Evolutionary conservation across 1,140 invertebrate genomes (phyloP), one percentile per base, ranked within the genome.

Genomic region (Brachionus plicatilis): DNA sequence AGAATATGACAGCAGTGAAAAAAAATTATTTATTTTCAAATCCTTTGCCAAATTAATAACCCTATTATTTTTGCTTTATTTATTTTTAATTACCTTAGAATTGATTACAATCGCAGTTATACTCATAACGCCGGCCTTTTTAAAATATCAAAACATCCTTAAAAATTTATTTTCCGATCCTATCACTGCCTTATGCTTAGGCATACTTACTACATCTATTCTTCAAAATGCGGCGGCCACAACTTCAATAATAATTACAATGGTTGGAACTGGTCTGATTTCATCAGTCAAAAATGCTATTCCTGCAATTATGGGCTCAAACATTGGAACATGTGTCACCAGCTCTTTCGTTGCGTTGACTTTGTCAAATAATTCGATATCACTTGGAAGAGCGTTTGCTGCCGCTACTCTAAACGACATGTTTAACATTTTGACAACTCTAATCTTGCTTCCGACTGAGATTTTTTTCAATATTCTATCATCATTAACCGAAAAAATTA

Each of bases 181-280:
- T 2, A 88, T 92, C 20, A 90, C 88, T 5, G 90, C 90, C 1
- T 88, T 92, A 70, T 92, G 92, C 89, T 90, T 93, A 65, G 92
- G 92, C 7, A 90, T 93, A 70, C 86, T 93, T 83, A 90, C 90
- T 2, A 93, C 92, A 2, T 92, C 93, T 0, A 87, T 93, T 4
- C 89, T 93, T 6, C 92, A 93, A 87, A 91, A 90, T 86, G 91
- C 91, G 9, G 92, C 91, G 5, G 92, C 92, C 0, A 91, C 92
- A 5, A 92, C 91, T 0, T 92, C 91, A 3, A 92, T 93, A 29
- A 88, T 92, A 41, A 92, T 93, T 27, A 90, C 91, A 68, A 92
- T 93, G 92, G 92, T 93, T 4, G 79, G 79, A 27, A 45, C 53
- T 41, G 53, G 79, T 41, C 33, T 82, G 6, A 37, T 92, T 41